Conservation (phyloP, 2,113 vertebrate genomes). For the Ageneiosus marmoratus region DNA sequence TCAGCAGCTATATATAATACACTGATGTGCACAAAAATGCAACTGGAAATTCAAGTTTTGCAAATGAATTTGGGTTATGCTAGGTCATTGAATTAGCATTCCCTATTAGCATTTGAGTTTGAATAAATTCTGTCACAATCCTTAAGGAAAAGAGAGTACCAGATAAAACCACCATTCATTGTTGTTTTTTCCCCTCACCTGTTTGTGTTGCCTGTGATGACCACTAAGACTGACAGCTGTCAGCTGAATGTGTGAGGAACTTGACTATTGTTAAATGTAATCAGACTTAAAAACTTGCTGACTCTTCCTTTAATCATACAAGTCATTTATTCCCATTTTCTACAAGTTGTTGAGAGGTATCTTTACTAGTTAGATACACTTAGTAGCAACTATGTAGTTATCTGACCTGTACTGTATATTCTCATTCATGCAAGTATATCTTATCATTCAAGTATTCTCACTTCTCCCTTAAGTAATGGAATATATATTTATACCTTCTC, state of each 20-base stretch:
- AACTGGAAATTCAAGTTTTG: not conserved
- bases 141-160: not conserved
- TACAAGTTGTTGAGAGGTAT: too few relatives aligned
- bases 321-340: too few relatives aligned
- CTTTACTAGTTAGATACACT: too few relatives aligned
- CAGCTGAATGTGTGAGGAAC: not conserved
- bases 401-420: too few relatives aligned
- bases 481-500: too few relatives aligned
- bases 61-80: not conserved
- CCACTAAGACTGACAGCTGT: not conserved
- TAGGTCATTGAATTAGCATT: not conserved
- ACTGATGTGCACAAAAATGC: not conserved
- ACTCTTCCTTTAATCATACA: not conserved
- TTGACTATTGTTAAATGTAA: not conserved
- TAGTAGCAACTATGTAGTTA: too few relatives aligned
- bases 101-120: not conserved
- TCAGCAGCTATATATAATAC: not conserved
- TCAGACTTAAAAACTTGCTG: not conserved
- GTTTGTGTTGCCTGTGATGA: not conserved
- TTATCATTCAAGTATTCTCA: too few relatives aligned
- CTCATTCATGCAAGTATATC: too few relatives aligned
- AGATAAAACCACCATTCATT: not conserved
- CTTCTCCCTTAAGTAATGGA: too few relatives aligned
- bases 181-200: not conserved
- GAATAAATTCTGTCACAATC: not conserved